Evolutionary conservation across 2,113 vertebrate genomes (phyloP), one percentile per base, ranked within the genome.

Genomic region (Hippocampus guttulatus): DNA sequence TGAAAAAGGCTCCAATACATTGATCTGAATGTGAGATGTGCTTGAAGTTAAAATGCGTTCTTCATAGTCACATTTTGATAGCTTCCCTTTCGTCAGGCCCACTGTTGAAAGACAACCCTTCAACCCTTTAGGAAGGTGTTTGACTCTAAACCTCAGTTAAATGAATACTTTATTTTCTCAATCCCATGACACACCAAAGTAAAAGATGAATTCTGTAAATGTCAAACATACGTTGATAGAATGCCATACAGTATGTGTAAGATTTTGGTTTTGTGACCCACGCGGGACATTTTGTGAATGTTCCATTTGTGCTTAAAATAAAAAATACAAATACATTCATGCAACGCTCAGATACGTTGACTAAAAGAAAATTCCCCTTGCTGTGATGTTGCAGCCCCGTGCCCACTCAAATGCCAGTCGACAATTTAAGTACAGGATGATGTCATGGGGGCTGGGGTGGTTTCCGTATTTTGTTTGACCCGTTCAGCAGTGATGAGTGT

Each of bases 231-330:
- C n/a, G 3, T 1, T 55, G 4, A 25, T 12, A 25, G 25, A 58
- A 58, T 58, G 11, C 21, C 8, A 23, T 21, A 55, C 52, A n/a
- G 21, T n/a, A 25, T 14, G 23, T 27, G n/a, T 27, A 58, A 27
- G 23, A 25, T 15, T 58, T 58, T 4, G 5, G 4, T 25, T 61
- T 61, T 61, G 27, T 18, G 0, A 4, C 77, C 75, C 69, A 81
- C 82, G 64, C 27, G 15, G 8, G 16, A 43, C 40, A 43, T 52
- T 68, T 65, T 15, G 67, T 62, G 83, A 64, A 51, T 27, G 60
- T 87, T 84, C 74, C 84, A 73, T 63, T 67, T 60, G 18, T 60
- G 25, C 57, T 49, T 16, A 18, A 18, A 49, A 49, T 5, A 6
- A 20, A 51, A 20, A 7, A 20, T 2, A 57, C 16, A 63, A 57